A percentile compares a stretch with the other conserved stretches of the same genome.
These are phyloP conservation scores for Xylocopa sonorina DNA, from an alignment of 1,140 invertebrate genomes.

Conservation along the genomic window DNA sequence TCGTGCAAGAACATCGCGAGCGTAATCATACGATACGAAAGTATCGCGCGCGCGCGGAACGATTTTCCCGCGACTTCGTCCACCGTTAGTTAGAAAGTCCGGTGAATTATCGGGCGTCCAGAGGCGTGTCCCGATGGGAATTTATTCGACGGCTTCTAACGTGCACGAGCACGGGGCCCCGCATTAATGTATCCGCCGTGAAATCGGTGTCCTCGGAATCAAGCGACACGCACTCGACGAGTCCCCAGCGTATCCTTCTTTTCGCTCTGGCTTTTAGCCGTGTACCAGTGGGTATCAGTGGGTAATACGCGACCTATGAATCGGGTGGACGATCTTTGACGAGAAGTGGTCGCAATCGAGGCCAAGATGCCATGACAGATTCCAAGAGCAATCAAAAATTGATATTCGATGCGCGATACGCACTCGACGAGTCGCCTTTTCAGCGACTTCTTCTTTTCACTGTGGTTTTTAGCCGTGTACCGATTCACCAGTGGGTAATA, in stretches of 20 bases:
- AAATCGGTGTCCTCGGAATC: slow-evolving; percentile 77
- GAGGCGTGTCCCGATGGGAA: slow-evolving; percentile 52
- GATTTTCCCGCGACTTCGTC: slow-evolving; percentile 11
- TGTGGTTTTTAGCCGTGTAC: too few relatives aligned
- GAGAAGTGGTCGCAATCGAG: too few relatives aligned
- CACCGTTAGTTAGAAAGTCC: slow-evolving; percentile 31
- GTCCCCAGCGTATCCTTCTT: slow-evolving; percentile 57
- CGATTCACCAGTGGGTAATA: too few relatives aligned
- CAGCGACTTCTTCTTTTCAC: too few relatives aligned
- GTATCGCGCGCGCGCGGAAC: not conserved
- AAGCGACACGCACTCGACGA: slow-evolving; percentile 75
- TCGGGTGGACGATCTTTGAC: slow-evolving; percentile 48
- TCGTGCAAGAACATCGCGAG: slow-evolving; percentile 9
- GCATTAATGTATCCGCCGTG: slow-evolving; percentile 79
- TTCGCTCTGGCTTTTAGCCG: slow-evolving; percentile 15
- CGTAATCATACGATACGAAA: slow-evolving; percentile 3
- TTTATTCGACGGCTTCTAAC: slow-evolving; percentile 65
- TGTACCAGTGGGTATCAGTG: slow-evolving; percentile 52
- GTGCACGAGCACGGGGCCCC: slow-evolving; percentile 54
- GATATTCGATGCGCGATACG: too few relatives aligned
- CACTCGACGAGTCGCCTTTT: too few relatives aligned
- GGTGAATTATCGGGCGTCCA: slow-evolving; percentile 56
- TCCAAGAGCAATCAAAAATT: too few relatives aligned
- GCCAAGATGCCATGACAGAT: too few relatives aligned
- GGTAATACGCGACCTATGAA: slow-evolving; percentile 34